Base-by-base conservation (phyloP, 2,888 invertebrate genomes). In the Hyposoter didymator region DNA sequence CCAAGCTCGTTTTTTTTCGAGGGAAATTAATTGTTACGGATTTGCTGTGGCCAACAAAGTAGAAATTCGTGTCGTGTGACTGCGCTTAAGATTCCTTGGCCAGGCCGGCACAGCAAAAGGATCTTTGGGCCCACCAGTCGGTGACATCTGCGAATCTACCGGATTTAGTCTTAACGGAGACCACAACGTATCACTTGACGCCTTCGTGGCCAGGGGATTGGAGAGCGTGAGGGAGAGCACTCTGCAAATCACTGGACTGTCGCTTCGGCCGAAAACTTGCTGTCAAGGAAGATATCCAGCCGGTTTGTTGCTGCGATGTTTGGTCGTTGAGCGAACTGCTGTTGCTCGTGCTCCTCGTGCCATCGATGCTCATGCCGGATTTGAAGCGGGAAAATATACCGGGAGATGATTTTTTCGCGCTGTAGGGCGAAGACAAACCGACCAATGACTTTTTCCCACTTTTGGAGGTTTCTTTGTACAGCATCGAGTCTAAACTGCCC, bases 241-340 rank as follows among this genome's bases (percentile, higher is more conserved):
- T 82, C 14, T 85, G 81, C n/a, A 86, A 47, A 22, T 90, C 89
- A 52, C 78, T 88, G 1, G 86, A 62, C 59, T 93, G 93, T 17
- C 92, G 90, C 82, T 90, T 92, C 0, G 93, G 92, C 10, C 94
- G 91, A 78, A 94, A 94, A 74, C 93, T 94, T 17, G 94, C 92
- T 6, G 94, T 92, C 76, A 94, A 75, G 17, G 94, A 93, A 0
- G 93, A 93, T 67, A 94, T 94, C 94, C 94, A 94, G 6, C 93
- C 92, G 78, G 90, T 91, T 28, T 92, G 90, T 32, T 87, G 87
- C 43, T 90, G 91, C 17, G 89, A 70, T 47, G 88, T 47, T 67
- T 91, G 91, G 32, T 94, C 93, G 82, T 93, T 90, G 45, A 93
- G 87, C 0, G 93, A 93, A 35, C 93, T 91, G 84, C 93, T 94